These are phyloP conservation scores for Plodia interpunctella DNA, from an alignment of 1,140 invertebrate species.

Conservation along the genomic window DNA sequence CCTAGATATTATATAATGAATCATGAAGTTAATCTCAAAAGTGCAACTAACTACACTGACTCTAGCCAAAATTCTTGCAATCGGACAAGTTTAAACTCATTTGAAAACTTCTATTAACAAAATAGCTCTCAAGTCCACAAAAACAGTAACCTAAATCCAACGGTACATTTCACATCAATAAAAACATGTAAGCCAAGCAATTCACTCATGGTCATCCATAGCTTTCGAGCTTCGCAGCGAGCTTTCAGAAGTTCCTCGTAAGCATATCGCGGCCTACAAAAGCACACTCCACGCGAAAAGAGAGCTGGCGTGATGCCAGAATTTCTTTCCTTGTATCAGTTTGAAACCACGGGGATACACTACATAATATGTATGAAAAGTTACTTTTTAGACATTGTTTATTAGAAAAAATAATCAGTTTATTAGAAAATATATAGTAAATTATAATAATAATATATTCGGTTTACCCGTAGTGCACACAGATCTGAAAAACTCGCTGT, in stretches of 20 bases:
- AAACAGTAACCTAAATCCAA: too few relatives aligned
- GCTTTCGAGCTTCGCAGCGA: conserved; percentile 5
- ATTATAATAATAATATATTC: too few relatives aligned
- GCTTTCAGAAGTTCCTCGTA: conserved; percentile 5
- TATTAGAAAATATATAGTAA: too few relatives aligned
- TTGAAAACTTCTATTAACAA: too few relatives aligned
- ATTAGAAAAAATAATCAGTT: neutral
- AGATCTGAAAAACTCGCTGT: too few relatives aligned
- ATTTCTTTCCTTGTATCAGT: conserved; percentile 5
- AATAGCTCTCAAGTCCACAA: too few relatives aligned
- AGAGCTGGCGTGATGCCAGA: neutral
- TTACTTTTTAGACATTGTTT: neutral
- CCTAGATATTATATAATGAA: too few relatives aligned
- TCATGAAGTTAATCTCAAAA: too few relatives aligned
- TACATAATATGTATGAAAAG: neutral
- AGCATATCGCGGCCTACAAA: conserved; percentile 9
- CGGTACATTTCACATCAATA: neutral
- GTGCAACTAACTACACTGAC: too few relatives aligned
- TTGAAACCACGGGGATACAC: conserved; percentile 10
- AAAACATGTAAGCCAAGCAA: conserved; percentile 2
- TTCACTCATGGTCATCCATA: conserved; percentile 3
- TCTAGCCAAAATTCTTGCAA: too few relatives aligned
- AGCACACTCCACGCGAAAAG: conserved; percentile 1
- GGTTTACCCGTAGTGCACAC: too few relatives aligned
- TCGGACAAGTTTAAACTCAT: too few relatives aligned